A percentile compares a stretch with the other conserved stretches of the same genome.
Evolutionary conservation across 1,140 invertebrate species (phyloP).

Genomic region (Apis laboriosa): DNA sequence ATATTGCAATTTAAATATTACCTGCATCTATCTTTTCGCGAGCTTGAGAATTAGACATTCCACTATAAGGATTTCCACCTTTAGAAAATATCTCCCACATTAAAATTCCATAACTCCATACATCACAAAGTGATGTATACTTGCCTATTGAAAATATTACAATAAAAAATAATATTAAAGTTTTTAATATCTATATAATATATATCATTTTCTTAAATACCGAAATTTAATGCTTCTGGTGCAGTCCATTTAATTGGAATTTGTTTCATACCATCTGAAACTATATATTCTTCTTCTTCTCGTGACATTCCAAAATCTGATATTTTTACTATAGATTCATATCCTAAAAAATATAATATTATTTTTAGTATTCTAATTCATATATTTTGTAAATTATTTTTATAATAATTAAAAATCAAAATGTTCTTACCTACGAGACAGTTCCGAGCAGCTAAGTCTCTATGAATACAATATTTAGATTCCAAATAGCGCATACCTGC

Average conservation of each 20-base stretch:
- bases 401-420: background rate
- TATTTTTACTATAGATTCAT: conserved; percentile 95
- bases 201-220: conserved; percentile 78
- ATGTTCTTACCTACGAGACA: conserved; percentile 89
- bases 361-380: background rate
- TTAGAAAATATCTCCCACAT: conserved; percentile 98
- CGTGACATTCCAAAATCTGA: conserved; percentile 99
- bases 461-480: conserved; percentile 97
- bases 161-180: conserved; percentile 21
- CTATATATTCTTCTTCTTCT: conserved; percentile 98
- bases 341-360: conserved; percentile 78
- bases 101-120: conserved; percentile 98
- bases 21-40: conserved; percentile 96
- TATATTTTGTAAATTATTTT: background rate
- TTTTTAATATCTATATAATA: background rate
- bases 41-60: conserved; percentile 95
- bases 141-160: conserved; percentile 84
- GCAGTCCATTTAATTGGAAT: conserved; percentile 99
- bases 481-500: conserved; percentile 98
- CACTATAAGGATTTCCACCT: conserved; percentile 95
- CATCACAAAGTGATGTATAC: conserved; percentile 98
- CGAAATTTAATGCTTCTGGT: conserved; percentile 97
- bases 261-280: conserved; percentile 98
- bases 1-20: conserved; percentile 72
- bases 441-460: conserved; percentile 97